Percentiles rank a stretch among this genome's conserved stretches.
Conservation (phyloP, 2,113 vertebrate genomes). For the Poeciliopsis retropinna region DNA sequence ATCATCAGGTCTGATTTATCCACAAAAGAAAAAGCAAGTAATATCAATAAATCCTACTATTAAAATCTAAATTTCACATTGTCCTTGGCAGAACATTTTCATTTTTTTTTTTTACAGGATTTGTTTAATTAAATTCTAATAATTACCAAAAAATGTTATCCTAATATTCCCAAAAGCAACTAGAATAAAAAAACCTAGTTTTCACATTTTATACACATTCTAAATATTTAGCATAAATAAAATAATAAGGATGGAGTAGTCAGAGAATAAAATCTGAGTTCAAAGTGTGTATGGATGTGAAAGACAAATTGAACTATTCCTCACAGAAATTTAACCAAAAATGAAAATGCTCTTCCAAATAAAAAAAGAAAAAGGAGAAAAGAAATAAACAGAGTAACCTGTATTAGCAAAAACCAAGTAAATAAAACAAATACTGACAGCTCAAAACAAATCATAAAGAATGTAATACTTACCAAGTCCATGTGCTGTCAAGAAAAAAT, state of each 20-base stretch:
- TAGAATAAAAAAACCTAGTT: background rate
- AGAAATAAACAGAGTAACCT: slow-evolving; percentile 35
- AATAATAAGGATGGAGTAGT: background rate
- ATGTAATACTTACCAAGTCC: slow-evolving; percentile 85
- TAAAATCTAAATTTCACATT: slow-evolving; percentile 15
- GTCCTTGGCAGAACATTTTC: slow-evolving; percentile 72
- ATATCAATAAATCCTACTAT: background rate
- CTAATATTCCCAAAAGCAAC: background rate
- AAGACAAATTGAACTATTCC: slow-evolving; percentile 1
- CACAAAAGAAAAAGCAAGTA: slow-evolving; percentile 5
- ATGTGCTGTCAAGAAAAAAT: slow-evolving; percentile 74
- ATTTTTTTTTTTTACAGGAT: slow-evolving; percentile 37
- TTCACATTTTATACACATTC: too few species aligned
- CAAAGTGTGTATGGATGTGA: slow-evolving; percentile 2
- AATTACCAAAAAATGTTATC: background rate
- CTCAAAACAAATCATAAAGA: slow-evolving; percentile 78
- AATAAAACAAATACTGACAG: slow-evolving; percentile 42
- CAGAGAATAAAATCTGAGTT: background rate
- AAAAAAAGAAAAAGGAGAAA: slow-evolving; percentile 13
- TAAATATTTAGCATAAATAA: background rate
- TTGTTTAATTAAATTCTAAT: too few species aligned
- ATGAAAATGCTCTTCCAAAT: slow-evolving; percentile 75
- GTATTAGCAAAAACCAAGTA: slow-evolving; percentile 34
- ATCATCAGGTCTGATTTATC: slow-evolving; percentile 15
- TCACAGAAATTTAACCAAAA: slow-evolving; percentile 28